Conservation (phyloP, 1,140 invertebrate species). For the Mesaphorura yosii region DNA sequence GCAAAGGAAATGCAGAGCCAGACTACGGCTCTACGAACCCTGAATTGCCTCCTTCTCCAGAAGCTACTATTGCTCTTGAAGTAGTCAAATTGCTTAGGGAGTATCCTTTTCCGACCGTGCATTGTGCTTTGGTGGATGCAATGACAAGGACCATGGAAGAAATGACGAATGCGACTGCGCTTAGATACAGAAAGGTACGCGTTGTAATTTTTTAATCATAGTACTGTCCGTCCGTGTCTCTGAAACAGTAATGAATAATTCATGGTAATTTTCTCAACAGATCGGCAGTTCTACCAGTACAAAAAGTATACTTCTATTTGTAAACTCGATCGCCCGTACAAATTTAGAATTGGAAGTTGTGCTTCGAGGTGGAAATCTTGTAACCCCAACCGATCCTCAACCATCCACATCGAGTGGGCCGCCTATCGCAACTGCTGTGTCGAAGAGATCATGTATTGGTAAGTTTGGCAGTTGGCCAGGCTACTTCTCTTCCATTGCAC, state of each 20-base stretch:
- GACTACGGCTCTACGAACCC: constrained; percentile 31
- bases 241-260: constrained; percentile 6
- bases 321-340: constrained; percentile 79
- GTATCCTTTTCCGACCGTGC: constrained; percentile 51
- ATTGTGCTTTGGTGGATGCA: constrained; percentile 57
- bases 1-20: constrained; percentile 42
- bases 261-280: constrained; percentile 23
- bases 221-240: neutral
- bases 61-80: constrained; percentile 26
- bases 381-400: constrained; percentile 24
- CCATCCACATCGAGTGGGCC: constrained; percentile 40
- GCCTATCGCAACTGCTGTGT: constrained; percentile 47
- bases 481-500: neutral
- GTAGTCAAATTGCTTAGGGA: constrained; percentile 49
- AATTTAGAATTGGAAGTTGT: constrained; percentile 87
- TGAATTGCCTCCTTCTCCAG: constrained; percentile 26
- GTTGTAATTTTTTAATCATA: constrained; percentile 1
- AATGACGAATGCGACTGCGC: constrained; percentile 66
- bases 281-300: constrained; percentile 46
- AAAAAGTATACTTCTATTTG: constrained; percentile 72
- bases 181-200: constrained; percentile 42
- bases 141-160: constrained; percentile 87
- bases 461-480: constrained; percentile 33
- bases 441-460: constrained; percentile 78
- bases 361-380: constrained; percentile 66